These are phyloP conservation scores for Morpho helenor DNA, from an alignment of 2,888 invertebrate genomes.

Conservation along the genomic window DNA sequence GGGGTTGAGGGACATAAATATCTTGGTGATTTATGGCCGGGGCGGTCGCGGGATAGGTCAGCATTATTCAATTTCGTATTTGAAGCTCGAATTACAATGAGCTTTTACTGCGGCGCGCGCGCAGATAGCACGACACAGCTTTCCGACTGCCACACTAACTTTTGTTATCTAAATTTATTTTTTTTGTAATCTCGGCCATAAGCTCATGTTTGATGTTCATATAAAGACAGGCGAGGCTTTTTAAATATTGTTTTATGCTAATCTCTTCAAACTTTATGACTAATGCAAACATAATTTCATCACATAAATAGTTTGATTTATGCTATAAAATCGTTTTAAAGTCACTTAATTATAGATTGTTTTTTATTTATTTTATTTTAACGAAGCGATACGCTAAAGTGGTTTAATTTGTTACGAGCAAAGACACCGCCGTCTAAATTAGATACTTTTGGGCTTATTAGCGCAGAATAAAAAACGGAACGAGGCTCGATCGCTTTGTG, in stretches of 20 bases:
- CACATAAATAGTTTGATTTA: conserved; percentile 23
- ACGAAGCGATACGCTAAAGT: conserved; percentile 74
- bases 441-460: conserved; percentile 77
- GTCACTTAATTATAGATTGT: conserved; percentile 75
- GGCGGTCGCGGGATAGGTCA: conserved; percentile 79
- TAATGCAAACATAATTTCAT: conserved; percentile 19
- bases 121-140: conserved; percentile 62
- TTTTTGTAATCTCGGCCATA: conserved; percentile 51
- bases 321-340: conserved; percentile 60
- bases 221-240: conserved; percentile 18
- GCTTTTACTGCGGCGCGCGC: conserved; percentile 71
- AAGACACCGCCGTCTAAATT: conserved; percentile 76
- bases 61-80: conserved; percentile 80
- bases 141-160: conserved; percentile 48
- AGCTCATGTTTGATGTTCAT: conserved; percentile 39
- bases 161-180: conserved; percentile 55
- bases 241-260: conserved; percentile 10
- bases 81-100: conserved; percentile 77
- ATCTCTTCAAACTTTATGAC: conserved; percentile 4
- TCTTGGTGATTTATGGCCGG: conserved; percentile 76
- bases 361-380: conserved; percentile 69
- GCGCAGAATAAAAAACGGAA: conserved; percentile 67
- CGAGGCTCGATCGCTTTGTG: conserved; percentile 68
- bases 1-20: conserved; percentile 74
- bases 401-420: conserved; percentile 75